Evolutionary conservation across 2,797 vertebrate species (phyloP), one percentile per base, ranked within the genome.

Genomic region (Chelmon rostratus): DNA sequence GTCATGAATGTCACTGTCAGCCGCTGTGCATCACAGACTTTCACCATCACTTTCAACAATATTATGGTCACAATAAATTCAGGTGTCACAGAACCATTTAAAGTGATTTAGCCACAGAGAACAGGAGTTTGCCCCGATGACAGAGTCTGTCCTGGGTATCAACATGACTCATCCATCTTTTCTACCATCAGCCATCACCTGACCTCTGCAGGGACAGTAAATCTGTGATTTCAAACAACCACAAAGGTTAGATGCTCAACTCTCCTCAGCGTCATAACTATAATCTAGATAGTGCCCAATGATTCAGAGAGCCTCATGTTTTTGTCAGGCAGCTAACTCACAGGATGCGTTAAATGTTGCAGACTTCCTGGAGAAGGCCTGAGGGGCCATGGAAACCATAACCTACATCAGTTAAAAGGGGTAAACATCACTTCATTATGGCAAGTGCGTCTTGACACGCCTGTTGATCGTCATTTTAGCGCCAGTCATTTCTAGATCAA

Each of bases 351-450:
- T 84, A 77, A 91, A 90, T 92, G 90, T 68, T 21, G 67, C 86
- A 50, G 65, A 92, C 90, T 90, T 93, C 91, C 91, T 91, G 89
- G 37, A 52, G 63, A 73, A 28, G 54, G 73, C 25, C 31, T 25
- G 9, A 28, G 64, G 28, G 66, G 78, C 76, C 82, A 89, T 89
- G 68, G 87, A 69, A 85, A 93, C 87, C 70, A 72, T 11, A 76
- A 67, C 76, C 46, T 49, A 76, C 40, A 73, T 65, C 65, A 23
- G 40, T 62, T 86, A 44, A 78, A 64, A 77, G 68, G 13, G 42
- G 58, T 59, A 88, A 90, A 79, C 52, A 79, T 52, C 38, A 19
- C 52, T 63, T 79, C 38, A 69, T 13, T 42, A 40, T 58, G 25
- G 58, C 13, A 35, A 78, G 53, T 58, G 52, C 54, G 57, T 64